Percentiles rank a stretch among this genome's conserved stretches.
Evolutionary conservation across 2,797 vertebrate species (phyloP).

Genomic region (Phataginus tricuspis): DNA sequence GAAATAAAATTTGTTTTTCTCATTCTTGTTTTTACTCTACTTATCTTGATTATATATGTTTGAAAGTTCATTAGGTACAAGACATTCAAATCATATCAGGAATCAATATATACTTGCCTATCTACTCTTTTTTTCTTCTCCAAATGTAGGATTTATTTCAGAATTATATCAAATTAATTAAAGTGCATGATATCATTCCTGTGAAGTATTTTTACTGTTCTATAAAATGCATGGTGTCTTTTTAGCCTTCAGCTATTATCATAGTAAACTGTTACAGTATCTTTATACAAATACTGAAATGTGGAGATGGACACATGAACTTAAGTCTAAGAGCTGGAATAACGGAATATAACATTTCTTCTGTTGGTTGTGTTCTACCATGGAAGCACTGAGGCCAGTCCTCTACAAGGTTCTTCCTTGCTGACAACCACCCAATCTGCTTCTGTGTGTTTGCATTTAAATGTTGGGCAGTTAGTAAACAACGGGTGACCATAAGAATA

Average conservation of each 20-base stretch:
- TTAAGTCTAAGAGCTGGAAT: neutral
- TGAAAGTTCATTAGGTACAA: neutral
- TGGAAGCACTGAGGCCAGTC: neutral
- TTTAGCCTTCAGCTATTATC: neutral
- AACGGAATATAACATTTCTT: neutral
- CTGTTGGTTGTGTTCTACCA: neutral
- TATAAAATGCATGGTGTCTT: neutral
- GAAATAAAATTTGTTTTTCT: neutral
- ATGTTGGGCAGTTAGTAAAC: neutral
- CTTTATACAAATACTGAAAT: neutral
- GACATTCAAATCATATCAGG: neutral
- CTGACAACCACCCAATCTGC: neutral
- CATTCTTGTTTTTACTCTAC: neutral
- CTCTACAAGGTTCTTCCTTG: neutral
- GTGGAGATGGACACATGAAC: neutral
- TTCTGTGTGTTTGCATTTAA: neutral
- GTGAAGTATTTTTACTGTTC: neutral
- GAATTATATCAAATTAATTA: neutral
- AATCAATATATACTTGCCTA: neutral
- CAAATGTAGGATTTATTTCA: neutral
- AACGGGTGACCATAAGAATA: neutral
- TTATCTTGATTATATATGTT: neutral
- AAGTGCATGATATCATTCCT: neutral
- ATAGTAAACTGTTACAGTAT: rapidly evolving
- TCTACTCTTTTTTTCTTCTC: neutral